Base-by-base conservation (phyloP, 2,888 invertebrate species). In the Operophtera brumata region DNA sequence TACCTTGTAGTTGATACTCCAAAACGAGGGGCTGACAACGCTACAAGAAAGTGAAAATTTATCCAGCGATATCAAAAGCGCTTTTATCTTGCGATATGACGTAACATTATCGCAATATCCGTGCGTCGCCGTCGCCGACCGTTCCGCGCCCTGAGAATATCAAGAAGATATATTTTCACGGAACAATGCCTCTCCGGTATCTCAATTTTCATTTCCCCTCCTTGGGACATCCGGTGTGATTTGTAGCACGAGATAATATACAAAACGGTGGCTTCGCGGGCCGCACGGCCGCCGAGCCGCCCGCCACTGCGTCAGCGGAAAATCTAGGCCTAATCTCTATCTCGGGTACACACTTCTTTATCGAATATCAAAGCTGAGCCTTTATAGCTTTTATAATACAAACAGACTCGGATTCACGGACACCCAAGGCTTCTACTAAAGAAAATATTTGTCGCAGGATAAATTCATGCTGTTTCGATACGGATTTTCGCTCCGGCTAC, bases 131-230 rank as follows among this genome's bases (percentile, higher is more conserved):
- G 54, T 59, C 80, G 80, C 71, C 81, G 78, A 76, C 80, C 80
- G 84, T 80, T 80, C 80, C 80, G 80, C 78, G 78, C 81, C 77
- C 79, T 74, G 77, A 78, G 80, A 87, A 87, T 85, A 87, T 85
- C 85, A 85, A 84, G 83, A 82, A 87, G 84, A 86, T 87, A 86
- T 86, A 87, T 86, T 86, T 86, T 83, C 84, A 86, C 85, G 84
- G 87, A 87, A 88, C 87, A 88, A 88, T 88, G 86, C 82, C 82
- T 82, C 80, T 74, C 80, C 81, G 86, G 87, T 88, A 87, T 87
- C 88, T 88, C 87, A 88, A 87, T 88, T 87, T 86, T 87, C 86
- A 86, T 88, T 86, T 86, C 86, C 84, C 86, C 84, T 84, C 78
- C 75, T 80, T 75, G 82, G 81, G 82, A 84, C 84, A 86, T 85